Conservation (phyloP, 2,113 vertebrate genomes). For the Boulengeromyrus knoepffleri region DNA sequence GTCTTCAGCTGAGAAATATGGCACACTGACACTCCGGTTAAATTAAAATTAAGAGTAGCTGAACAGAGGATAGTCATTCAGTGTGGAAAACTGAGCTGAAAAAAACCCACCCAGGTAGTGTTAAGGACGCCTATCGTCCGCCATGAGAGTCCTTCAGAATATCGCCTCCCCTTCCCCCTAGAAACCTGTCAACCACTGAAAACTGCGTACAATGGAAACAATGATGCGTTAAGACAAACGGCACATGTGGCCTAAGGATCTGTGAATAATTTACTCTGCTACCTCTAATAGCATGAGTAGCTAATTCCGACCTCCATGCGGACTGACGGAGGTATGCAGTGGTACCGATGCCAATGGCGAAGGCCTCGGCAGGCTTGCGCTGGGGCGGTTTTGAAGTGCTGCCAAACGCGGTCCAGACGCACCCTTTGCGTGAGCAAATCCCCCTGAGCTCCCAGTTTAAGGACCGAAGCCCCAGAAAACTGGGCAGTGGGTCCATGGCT, state of each 20-base stretch:
- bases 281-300: background rate
- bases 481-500: background rate
- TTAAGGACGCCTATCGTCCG: background rate
- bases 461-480: slow-evolving; percentile 3
- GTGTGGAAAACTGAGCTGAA: background rate
- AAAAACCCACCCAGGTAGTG: background rate
- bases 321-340: background rate
- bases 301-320: background rate
- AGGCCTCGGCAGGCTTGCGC: background rate
- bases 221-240: background rate
- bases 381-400: slow-evolving; percentile 33
- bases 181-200: background rate
- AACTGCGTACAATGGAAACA: background rate
- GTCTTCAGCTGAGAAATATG: background rate
- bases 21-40: background rate
- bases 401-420: slow-evolving; percentile 48
- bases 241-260: background rate
- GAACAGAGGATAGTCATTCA: background rate
- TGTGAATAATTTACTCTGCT: background rate
- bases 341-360: background rate
- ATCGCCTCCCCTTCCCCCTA: background rate
- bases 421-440: slow-evolving; percentile 46
- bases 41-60: background rate
- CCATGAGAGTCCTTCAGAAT: background rate
- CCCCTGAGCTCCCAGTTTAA: slow-evolving; percentile 18